Evolutionary conservation across 2,113 vertebrate genomes (phyloP).

Genomic region (Phalacrocorax aristotelis): DNA sequence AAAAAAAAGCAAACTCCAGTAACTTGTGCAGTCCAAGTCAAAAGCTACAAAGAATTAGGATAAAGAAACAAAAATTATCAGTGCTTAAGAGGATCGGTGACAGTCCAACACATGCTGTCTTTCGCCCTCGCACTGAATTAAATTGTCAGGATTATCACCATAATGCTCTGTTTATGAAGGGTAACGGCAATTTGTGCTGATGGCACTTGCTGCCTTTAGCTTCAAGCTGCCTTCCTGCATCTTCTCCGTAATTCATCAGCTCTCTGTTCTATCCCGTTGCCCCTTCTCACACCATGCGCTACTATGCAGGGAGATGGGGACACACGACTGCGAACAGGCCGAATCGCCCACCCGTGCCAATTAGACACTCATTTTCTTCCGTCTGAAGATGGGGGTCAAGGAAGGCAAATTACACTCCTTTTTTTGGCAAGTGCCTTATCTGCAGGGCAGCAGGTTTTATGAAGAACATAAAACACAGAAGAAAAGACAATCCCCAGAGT

Average conservation of each 20-base stretch:
- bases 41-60: background rate
- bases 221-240: constrained; percentile 82
- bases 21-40: background rate
- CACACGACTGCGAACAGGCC: background rate
- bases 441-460: background rate
- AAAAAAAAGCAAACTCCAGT: background rate
- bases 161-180: constrained; percentile 76
- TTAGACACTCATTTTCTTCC: background rate
- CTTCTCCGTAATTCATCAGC: constrained; percentile 84
- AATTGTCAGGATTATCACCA: constrained; percentile 83
- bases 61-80: background rate
- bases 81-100: background rate
- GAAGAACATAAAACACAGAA: background rate
- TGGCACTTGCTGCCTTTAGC: constrained; percentile 81
- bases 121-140: constrained; percentile 74
- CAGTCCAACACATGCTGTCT: constrained; percentile 36
- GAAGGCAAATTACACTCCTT: background rate
- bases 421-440: background rate
- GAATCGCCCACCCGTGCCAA: background rate
- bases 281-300: background rate
- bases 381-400: background rate
- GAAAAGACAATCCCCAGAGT: background rate
- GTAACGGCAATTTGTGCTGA: constrained; percentile 79
- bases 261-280: background rate
- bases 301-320: background rate